A percentile compares a stretch with the other conserved stretches of the same genome.
phyloP scores from a whole-genome alignment of 2,888 invertebrate genomes.

The Lagria hirta region DNA sequence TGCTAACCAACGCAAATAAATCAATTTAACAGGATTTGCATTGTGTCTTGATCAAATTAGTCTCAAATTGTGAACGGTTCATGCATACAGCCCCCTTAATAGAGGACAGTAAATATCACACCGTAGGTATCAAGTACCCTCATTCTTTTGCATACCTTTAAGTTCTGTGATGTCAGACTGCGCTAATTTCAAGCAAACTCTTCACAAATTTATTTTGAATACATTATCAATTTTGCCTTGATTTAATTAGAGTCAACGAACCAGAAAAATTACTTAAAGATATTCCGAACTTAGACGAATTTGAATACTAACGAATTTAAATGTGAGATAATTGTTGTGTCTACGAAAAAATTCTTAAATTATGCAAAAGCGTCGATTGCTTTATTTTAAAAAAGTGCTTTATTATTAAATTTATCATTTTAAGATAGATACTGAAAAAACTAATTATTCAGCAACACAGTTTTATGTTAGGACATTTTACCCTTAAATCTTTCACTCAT shows the following conservation, averaged over 20 bases:
- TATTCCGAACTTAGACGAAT: no score
- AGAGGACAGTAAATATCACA: slow-evolving; percentile 15
- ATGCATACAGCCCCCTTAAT: slow-evolving; percentile 7
- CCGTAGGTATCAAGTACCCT: slow-evolving; percentile 3
- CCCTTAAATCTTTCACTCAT: no score
- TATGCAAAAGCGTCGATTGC: no score
- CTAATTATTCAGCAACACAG: no score
- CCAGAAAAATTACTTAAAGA: slow-evolving; percentile 1
- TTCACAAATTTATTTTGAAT: slow-evolving; percentile 4
- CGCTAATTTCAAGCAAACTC: slow-evolving; percentile 10
- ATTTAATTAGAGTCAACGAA: not conserved
- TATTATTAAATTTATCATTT: no score
- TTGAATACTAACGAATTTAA: slow-evolving; percentile 7
- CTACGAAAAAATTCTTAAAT: no score
- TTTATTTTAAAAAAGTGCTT: no score
- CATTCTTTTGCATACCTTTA: slow-evolving; percentile 7
- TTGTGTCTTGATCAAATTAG: slow-evolving; percentile 21
- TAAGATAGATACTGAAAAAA: no score
- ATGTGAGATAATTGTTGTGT: slow-evolving; percentile 16
- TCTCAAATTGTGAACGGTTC: slow-evolving; percentile 8
- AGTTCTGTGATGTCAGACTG: slow-evolving; percentile 1
- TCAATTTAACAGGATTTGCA: slow-evolving; percentile 19
- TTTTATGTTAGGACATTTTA: no score
- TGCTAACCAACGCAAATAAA: slow-evolving; percentile 13
- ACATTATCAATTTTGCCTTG: not conserved